phyloP scores from a whole-genome alignment of 2,888 invertebrate genomes.

The Sarcophaga carnaria region DNA sequence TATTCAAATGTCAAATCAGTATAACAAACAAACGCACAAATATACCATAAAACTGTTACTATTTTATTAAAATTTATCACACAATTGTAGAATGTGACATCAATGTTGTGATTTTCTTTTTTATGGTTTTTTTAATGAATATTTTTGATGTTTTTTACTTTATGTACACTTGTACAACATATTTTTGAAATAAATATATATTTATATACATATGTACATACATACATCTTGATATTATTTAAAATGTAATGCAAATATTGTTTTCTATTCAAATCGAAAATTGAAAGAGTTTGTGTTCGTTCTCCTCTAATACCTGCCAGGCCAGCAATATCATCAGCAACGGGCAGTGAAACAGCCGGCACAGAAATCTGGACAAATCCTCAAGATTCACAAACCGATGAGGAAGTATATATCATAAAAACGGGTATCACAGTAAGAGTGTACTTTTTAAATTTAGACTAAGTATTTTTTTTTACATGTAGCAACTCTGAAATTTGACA shows the following conservation, averaged over 20 bases:
- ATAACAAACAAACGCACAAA: conserved; percentile 52
- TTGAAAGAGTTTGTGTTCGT: conserved; percentile 88
- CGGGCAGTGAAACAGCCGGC: conserved; percentile 78
- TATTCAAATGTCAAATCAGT: not conserved
- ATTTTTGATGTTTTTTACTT: conserved; percentile 15
- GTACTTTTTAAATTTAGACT: too few relatives aligned
- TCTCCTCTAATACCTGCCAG: conserved; percentile 91
- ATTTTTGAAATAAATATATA: not conserved
- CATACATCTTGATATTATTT: not conserved
- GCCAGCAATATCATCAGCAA: conserved; percentile 86
- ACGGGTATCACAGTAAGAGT: not conserved
- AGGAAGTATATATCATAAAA: conserved; percentile 42
- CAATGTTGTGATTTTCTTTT: conserved; percentile 22
- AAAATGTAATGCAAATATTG: conserved; percentile 41
- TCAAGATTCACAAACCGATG: conserved; percentile 81
- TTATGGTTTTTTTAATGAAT: not conserved
- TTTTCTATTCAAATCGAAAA: conserved; percentile 61
- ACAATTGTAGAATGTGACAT: conserved; percentile 6
- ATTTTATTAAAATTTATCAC: not conserved
- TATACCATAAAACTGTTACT: not conserved
- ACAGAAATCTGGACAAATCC: conserved; percentile 90
- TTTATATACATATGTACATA: not conserved
- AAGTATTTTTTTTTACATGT: too few relatives aligned
- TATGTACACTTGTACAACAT: not conserved
- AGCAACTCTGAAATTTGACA: too few relatives aligned